Base-by-base conservation (phyloP, 37 sponge, comb jelly and placozoan species). In the Aphrocallistes beatrix region DNA sequence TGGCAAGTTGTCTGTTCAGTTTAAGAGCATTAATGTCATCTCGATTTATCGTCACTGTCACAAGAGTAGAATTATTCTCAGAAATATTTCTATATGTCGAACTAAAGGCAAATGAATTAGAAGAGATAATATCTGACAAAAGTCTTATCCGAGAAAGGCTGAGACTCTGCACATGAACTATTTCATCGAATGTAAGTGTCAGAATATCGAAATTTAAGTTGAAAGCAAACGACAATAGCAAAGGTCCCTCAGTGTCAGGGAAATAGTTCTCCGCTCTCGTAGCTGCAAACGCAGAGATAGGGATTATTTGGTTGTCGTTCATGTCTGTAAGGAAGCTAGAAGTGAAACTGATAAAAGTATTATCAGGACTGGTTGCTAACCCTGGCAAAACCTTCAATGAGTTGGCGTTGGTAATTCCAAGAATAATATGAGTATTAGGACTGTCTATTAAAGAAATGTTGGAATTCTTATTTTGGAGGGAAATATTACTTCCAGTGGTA, bases 1-100 rank as follows among this genome's bases (percentile, higher is more conserved):
- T 90, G 37, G 96, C 93, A 23, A 95, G 51, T 1, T 83, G 51
- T 25, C 90, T 89, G 51, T 87, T 38, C 39, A 95, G 89, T 51
- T 95, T 95, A 39, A 95, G 90, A 1, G 84, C 88, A 83, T 95
- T 87, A 8, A 95, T 88, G 81, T 95, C 93, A 85, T 95, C 91
- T 30, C 84, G 60, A 37, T 92, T 83, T 0, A 95, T 75, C n/a
- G 69, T 1, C 25, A 95, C 38, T 1, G 85, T 40, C 9, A 95
- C 30, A 1, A 86, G 37, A 19, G 93, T 93, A 23, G 89, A 87
- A 82, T 95, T 93, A 1, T 83, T 86, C 34, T 36, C 40, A 25
- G 90, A 89, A 0, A 89, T 37, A 10, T 8, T 0, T 28, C 90
- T 38, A 51, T 81, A 83, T 32, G 50, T 87, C 3, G 50, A 84